Base-by-base conservation (phyloP, 2,888 invertebrate genomes). In the Stenoptilia bipunctidactyla region DNA sequence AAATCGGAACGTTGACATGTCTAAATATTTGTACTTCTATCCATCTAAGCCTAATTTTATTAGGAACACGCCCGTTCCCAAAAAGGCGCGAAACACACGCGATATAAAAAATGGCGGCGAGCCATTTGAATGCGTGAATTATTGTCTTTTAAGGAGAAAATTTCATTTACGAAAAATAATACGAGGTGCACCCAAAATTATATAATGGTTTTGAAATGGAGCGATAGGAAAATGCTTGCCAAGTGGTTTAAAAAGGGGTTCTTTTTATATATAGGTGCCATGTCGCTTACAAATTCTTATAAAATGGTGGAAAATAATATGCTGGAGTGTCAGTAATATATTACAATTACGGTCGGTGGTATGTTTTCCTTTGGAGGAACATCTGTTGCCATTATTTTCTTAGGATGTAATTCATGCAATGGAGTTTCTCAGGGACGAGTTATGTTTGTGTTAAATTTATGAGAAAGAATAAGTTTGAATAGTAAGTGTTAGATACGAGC, bases 1-100 rank as follows among this genome's bases (percentile, higher is more conserved):
- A n/a, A n/a, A 30, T 20, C 20, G 8, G 4, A 20, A 5, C 20
- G 8, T 20, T 8, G 20, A 3, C 20, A 20, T 6, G 14, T 75
- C 72, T 72, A 61, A 20, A 15, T n/a, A 5, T 60, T 62, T 39
- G 1, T 46, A 59, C 33, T 46, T 69, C 79, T 79, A 53, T 56
- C 54, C 48, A 58, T 49, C 53, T 55, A 61, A 72, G 75, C 70
- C 80, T 82, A 83, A 83, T 83, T 82, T 83, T 83, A 82, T 83
- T 83, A 83, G 74, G 70, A 74, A 79, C 76, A 67, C 77, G 63
- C 77, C 79, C 82, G 73, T 70, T 66, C 79, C 75, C 74, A 77
- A 80, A 75, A 80, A 80, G 82, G 82, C 80, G 82, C 77, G 80
- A 82, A 82, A 76, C 83, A 83, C 83, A 82, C 83, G 83, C 83